Evolutionary conservation across 2,113 vertebrate species (phyloP), one percentile per base, ranked within the genome.

Genomic region (Grammomys dolichurus): DNA sequence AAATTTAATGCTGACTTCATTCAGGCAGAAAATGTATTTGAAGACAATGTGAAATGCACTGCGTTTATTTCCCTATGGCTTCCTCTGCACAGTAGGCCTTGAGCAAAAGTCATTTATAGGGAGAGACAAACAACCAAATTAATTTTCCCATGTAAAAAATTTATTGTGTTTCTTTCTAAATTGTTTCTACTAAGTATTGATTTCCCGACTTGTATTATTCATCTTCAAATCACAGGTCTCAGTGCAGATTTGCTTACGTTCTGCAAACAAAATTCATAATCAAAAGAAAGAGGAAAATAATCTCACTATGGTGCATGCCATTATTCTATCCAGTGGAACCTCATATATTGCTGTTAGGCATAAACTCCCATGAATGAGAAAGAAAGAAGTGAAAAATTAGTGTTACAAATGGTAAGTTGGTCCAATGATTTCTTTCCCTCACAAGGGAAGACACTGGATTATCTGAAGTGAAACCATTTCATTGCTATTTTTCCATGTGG

Each of bases 21-120:
- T 93, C 95, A 96, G 98, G 95, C 94, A 98, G 95, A 97, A 98
- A 98, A 98, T 87, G 98, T 78, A 97, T 97, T 96, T 97, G 94
- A 98, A 98, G 96, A 98, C 94, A 97, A 98, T 97, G 97, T 98
- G 97, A 98, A 98, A 98, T 97, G 60, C 28, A 89, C 69, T 13
- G 17, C 75, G 97, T 98, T 98, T 97, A 98, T 98, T 99, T 98
- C 98, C 98, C 97, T 93, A 96, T 96, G 93, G 96, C 92, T 48
- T 92, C 87, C 90, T 84, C 81, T 97, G 65, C 85, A 97, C 90
- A 95, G 91, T 97, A 95, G 97, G 96, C 96, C 93, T 98, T 97
- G 98, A 98, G 95, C 93, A 95, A 98, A 98, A 96, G 86, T 97
- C 97, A 93, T 98, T 98, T 96, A 96, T 96, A 92, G 95, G 70